Percentiles rank a stretch among this genome's conserved stretches.
These are phyloP conservation scores for Exocentrus adspersus DNA, from an alignment of 2,888 invertebrate species.

Conservation along the genomic window DNA sequence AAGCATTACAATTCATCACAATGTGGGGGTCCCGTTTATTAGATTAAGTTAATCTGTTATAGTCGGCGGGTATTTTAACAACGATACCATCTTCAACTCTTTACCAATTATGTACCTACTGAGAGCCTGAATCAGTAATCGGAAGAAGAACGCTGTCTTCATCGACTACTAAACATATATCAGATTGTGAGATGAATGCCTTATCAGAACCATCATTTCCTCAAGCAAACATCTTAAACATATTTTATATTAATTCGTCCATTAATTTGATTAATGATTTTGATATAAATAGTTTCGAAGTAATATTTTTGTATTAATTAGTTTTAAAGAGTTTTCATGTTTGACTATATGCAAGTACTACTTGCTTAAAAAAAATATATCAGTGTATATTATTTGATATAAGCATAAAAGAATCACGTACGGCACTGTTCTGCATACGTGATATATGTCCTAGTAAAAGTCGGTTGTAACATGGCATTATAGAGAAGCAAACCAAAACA, in stretches of 20 bases:
- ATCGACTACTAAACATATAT: constrained; percentile 23
- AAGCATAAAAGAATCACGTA: no score
- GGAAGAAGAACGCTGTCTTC: constrained; percentile 31
- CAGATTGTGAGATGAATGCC: constrained; percentile 14
- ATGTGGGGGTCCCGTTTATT: constrained; percentile 56
- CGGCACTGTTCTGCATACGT: neutral
- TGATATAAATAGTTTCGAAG: no score
- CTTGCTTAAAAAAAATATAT: no score
- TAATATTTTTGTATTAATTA: no score
- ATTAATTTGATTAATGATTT: no score
- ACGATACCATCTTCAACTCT: constrained; percentile 53
- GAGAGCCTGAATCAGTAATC: constrained; percentile 49
- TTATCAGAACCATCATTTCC: constrained; percentile 14
- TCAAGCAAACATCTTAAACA: neutral
- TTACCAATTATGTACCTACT: constrained; percentile 57
- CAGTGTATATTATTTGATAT: no score
- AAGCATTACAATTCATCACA: constrained; percentile 52
- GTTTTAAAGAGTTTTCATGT: no score
- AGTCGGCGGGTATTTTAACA: constrained; percentile 51
- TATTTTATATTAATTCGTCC: no score
- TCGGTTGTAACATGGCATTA: neutral
- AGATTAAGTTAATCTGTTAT: constrained; percentile 58
- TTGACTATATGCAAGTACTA: no score
- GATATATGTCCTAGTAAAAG: neutral
- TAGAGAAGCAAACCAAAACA: constrained; percentile 4